Percentiles rank a stretch among this genome's conserved stretches.
Conservation (phyloP, 2,888 invertebrate genomes). For the Tachystola acroxantha region DNA sequence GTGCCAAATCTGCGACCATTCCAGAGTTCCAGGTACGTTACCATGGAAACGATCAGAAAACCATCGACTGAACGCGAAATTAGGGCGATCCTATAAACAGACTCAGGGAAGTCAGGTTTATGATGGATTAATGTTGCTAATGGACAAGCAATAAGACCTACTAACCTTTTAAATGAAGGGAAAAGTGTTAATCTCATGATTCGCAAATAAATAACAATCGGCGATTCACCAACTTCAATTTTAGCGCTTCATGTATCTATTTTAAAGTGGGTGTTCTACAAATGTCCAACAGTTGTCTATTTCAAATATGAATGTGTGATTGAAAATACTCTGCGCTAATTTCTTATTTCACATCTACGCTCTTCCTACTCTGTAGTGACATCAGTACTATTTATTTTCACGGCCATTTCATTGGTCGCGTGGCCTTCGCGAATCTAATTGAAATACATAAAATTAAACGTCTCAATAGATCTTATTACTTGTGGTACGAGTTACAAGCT, state of each 20-base stretch:
- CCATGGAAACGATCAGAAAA: neutral
- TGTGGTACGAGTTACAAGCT: conserved; percentile 5
- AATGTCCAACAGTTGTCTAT: neutral
- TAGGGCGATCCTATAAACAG: conserved; percentile 3
- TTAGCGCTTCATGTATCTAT: too few relatives aligned
- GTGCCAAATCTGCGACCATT: neutral
- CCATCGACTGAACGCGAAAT: neutral
- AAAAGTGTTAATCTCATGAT: too few relatives aligned
- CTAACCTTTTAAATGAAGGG: too few relatives aligned
- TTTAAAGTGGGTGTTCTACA: too few relatives aligned
- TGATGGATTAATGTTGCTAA: conserved; percentile 6
- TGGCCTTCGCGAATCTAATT: conserved; percentile 30
- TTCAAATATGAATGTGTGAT: neutral
- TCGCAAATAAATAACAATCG: too few relatives aligned
- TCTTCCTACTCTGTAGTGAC: neutral
- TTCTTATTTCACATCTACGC: neutral
- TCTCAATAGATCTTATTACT: conserved; percentile 7
- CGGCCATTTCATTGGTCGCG: conserved; percentile 22
- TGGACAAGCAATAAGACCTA: neutral
- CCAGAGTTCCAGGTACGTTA: neutral
- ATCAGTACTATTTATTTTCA: conserved; percentile 24
- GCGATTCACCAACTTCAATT: too few relatives aligned
- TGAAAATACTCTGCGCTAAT: neutral
- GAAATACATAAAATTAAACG: conserved; percentile 23
- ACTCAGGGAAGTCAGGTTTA: conserved; percentile 8